Conservation (phyloP, 1,140 invertebrate species). For the Drepana arcuata region DNA sequence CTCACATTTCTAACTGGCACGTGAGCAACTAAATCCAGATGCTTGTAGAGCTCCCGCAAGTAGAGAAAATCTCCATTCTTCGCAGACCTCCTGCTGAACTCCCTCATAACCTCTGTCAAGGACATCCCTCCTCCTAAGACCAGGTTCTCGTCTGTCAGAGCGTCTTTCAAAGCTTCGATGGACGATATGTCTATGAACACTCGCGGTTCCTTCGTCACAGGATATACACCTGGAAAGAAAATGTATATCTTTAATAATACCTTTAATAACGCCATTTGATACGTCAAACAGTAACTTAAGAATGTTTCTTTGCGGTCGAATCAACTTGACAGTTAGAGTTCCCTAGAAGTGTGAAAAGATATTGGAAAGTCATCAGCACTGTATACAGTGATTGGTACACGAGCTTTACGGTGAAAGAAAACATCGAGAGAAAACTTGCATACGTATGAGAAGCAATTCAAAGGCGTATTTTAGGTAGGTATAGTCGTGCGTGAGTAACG, state of each 20-base stretch:
- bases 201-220: conserved; percentile 19
- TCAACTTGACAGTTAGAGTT: too few species aligned
- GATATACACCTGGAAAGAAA: conserved; percentile 40
- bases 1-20: conserved; percentile 82
- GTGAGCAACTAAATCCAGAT: conserved; percentile 81
- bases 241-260: not conserved
- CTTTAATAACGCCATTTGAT: too few species aligned
- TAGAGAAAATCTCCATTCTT: conserved; percentile 67
- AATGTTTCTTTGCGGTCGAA: not conserved
- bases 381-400: not conserved
- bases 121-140: conserved; percentile 77
- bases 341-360: not conserved
- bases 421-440: too few species aligned
- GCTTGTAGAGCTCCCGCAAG: conserved; percentile 56
- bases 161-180: conserved; percentile 75
- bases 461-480: too few species aligned
- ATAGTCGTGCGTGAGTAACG: not conserved
- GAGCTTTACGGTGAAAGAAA: too few species aligned
- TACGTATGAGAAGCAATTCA: too few species aligned
- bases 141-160: conserved; percentile 67
- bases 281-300: not conserved
- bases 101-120: conserved; percentile 76
- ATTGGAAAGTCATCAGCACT: not conserved
- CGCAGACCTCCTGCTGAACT: conserved; percentile 72
- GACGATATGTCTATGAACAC: conserved; percentile 63